Conservation (phyloP, 1,140 invertebrate species). For the Bombus waltoni region DNA sequence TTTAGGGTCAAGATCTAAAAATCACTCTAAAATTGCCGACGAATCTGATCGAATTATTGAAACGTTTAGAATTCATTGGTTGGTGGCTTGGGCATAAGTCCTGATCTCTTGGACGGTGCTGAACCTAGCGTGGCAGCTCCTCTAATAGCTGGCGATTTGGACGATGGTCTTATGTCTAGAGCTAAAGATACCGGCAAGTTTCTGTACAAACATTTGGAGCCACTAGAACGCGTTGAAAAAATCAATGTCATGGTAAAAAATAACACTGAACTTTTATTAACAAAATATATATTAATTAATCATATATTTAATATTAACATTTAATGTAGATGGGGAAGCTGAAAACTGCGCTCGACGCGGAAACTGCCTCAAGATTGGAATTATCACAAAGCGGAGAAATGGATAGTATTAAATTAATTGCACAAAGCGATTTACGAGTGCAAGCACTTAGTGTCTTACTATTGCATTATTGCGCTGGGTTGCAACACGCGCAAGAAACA, state of each 20-base stretch:
- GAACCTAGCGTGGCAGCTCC: conserved; percentile 81
- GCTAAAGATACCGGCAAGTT: conserved; percentile 91
- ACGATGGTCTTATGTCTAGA: conserved; percentile 90
- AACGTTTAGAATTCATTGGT: conserved; percentile 80
- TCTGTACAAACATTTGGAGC: conserved; percentile 86
- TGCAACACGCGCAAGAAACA: conserved; percentile 87
- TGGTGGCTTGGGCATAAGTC: conserved; percentile 80
- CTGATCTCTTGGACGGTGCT: conserved; percentile 80
- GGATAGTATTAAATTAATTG: conserved; percentile 84
- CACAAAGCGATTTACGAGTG: conserved; percentile 88
- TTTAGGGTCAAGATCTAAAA: conserved; percentile 2
- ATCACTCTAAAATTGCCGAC: background rate
- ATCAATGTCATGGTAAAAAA: conserved; percentile 87
- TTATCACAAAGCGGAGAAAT: conserved; percentile 77
- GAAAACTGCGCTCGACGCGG: conserved; percentile 87
- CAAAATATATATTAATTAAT: background rate
- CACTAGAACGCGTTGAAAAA: conserved; percentile 85
- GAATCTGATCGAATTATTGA: conserved; percentile 63
- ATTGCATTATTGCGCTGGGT: conserved; percentile 92
- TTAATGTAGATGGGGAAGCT: conserved; percentile 87
- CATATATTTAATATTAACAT: background rate
- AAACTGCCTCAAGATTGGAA: conserved; percentile 83
- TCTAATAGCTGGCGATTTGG: conserved; percentile 83
- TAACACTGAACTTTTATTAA: conserved; percentile 10
- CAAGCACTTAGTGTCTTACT: conserved; percentile 92